Evolutionary conservation across 53 echinoderm and acorn worm genomes (phyloP), one percentile per base, ranked within the genome.

Genomic region (Temnopleurus reevesii): DNA sequence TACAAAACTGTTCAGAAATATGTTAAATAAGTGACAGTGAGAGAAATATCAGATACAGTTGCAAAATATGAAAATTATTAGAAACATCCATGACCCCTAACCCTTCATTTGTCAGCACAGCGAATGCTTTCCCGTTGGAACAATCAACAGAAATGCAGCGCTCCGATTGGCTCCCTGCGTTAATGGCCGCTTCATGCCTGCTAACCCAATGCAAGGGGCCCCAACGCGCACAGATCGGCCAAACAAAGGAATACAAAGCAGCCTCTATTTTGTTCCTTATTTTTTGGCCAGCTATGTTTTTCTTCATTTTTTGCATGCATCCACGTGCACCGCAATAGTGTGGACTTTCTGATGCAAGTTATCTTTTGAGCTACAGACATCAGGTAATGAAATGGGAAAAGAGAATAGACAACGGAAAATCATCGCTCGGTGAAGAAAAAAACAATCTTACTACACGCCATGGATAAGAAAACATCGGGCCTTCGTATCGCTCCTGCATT

Each of bases 231-330:
- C 90, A 92, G 88, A 76, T 89, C 92, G 89, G 76, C 90, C 92
- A 92, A 94, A 94, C 94, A 94, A 94, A 94, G 94, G 94, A 94
- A 94, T 92, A 94, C 94, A 94, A 94, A 94, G 94, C 92, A 92
- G 88, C 83, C 85, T 89, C 91, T 94, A 92, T 94, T 90, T 92
- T 92, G 59, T 92, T 94, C 92, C 94, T 92, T 94, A 92, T 94
- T 94, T 94, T 94, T 90, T 92, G 94, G 92, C 76, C 77, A 85
- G 87, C 90, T 90, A 94, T 94, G 94, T 94, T 92, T 80, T 92
- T 61, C 89, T 89, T 94, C 89, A 94, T 82, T 90, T 60, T 83
- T 82, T 87, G 54, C 66, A 31, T 87, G 88, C 51, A 87, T 87
- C 71, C 88, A 87, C 88, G 88, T 87, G 88, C 88, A 87, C 88